A percentile compares a stretch with the other conserved stretches of the same genome.
phyloP scores from a whole-genome alignment of 2,113 vertebrate genomes.

The Parus major region DNA sequence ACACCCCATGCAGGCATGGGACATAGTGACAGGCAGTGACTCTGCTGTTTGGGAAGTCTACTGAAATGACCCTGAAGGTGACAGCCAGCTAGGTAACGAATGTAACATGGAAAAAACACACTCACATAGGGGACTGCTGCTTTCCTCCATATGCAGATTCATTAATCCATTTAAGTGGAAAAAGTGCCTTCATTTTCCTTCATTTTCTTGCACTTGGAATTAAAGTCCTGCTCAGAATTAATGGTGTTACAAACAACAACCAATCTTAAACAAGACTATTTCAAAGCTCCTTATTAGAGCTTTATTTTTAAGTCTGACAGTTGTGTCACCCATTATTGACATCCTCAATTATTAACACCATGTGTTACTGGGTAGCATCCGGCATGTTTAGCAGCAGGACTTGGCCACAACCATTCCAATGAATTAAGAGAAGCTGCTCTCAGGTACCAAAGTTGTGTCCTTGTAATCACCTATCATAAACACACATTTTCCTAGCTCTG shows the following conservation, averaged over 20 bases:
- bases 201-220: neutral
- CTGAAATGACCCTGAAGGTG: neutral
- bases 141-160: neutral
- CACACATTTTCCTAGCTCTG: neutral
- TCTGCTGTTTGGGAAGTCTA: neutral
- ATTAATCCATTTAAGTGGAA: neutral
- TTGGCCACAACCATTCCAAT: rapidly evolving
- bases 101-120: neutral
- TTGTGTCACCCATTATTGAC: neutral
- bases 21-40: neutral
- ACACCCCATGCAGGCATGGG: rapidly evolving
- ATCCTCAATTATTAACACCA: neutral
- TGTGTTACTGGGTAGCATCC: neutral
- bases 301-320: neutral
- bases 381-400: neutral
- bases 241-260: neutral
- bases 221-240: neutral
- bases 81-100: neutral
- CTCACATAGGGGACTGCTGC: neutral
- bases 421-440: neutral
- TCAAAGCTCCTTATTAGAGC: neutral
- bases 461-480: neutral
- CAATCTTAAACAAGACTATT: neutral
- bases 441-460: neutral
- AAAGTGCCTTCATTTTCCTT: neutral